phyloP scores from a whole-genome alignment of 2,797 vertebrate species.

The Loris lydekkerianus region DNA sequence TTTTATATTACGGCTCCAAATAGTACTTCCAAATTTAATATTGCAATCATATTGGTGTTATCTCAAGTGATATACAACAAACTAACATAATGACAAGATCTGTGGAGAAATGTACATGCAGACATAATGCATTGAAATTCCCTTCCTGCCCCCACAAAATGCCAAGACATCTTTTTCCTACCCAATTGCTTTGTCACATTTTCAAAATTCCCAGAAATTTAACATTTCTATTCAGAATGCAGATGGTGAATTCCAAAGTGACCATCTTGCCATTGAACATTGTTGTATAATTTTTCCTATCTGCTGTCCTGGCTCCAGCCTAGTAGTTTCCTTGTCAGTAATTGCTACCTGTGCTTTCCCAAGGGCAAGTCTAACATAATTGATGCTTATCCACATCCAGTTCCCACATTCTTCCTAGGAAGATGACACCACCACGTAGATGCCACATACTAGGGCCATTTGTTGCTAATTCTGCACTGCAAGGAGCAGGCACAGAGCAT shows the following conservation, averaged over 20 bases:
- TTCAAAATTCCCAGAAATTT: slow-evolving; percentile 33
- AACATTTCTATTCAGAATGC: neutral
- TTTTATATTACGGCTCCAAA: slow-evolving; percentile 24
- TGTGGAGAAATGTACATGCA: neutral
- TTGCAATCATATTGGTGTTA: neutral
- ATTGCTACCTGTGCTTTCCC: slow-evolving; percentile 13
- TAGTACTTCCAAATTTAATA: neutral
- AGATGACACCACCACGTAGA: neutral
- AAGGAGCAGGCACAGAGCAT: neutral
- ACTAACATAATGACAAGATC: neutral
- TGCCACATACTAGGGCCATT: neutral
- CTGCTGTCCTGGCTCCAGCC: neutral
- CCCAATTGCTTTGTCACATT: neutral
- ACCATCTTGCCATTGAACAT: neutral
- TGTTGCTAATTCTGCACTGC: neutral
- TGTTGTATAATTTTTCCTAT: neutral
- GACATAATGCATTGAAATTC: neutral
- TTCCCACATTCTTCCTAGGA: neutral
- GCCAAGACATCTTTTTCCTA: neutral
- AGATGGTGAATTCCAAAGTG: slow-evolving; percentile 9
- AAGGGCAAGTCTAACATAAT: neutral
- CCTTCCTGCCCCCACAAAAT: neutral
- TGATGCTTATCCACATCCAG: neutral
- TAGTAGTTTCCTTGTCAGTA: neutral
- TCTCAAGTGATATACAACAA: neutral